Evolutionary conservation across 2,113 vertebrate species (phyloP), one percentile per base, ranked within the genome.

Genomic region (Benitochromis conjunctus): DNA sequence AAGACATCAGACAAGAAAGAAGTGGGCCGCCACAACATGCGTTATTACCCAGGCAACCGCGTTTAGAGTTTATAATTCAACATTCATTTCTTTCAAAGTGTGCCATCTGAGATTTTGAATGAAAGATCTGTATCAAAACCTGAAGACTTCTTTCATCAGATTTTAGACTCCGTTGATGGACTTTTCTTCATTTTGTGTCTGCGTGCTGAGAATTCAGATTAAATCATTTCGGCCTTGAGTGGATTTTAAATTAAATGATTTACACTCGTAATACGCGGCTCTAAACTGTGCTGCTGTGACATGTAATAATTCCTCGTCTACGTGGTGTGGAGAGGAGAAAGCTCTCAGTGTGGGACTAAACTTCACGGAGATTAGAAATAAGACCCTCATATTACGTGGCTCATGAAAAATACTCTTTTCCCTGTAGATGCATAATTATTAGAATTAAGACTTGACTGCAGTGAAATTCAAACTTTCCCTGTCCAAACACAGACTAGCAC

Each of bases 111-210:
- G 82, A 87, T 24, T 26, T n/a, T 56, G 16, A 85, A 89, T 85
- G 77, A 87, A 88, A 62, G 53, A 93, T 92, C 51, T 48, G 46
- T 69, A 90, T 90, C 81, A 60, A 78, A 78, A 62, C 58, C 66
- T 62, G 74, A 74, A 56, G 18, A 79, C 80, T 86, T 86, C 21
- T 88, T 84, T 86, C 78, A 92, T 93, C 76, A 86, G 60, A 93
- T 91, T 74, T 85, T 9, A 57, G 51, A 77, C 12, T 60, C 53
- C 4, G 3, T 46, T 85, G 64, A 83, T 87, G 79, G 58, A 84
- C 58, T 82, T 89, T 89, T 74, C 64, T 48, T 14, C 46, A 38
- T 77, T 83, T 86, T 53, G 16, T 48, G 16, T 74, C 31, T n/a
- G 11, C 11, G 41, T 29, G 51, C 71, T 53, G 60, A 60, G 51